Conservation (phyloP, 2,888 invertebrate species). For the Pristionchus japonicus region DNA sequence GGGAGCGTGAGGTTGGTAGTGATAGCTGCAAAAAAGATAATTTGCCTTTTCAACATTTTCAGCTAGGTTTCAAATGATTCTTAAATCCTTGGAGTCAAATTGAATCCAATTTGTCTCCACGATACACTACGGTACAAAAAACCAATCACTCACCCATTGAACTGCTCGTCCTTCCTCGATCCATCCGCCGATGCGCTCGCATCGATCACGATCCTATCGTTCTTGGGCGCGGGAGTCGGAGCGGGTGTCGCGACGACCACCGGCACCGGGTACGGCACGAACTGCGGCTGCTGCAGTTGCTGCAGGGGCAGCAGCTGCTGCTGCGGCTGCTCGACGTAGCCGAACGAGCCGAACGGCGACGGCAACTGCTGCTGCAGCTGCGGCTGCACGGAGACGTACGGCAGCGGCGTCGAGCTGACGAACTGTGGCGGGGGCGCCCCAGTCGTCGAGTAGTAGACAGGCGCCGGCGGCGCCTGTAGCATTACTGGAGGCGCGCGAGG, state of each 20-base stretch:
- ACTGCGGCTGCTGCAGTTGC: conserved; percentile 29
- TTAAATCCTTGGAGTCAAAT: neutral
- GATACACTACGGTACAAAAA: neutral
- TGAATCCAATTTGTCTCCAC: neutral
- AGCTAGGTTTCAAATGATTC: neutral
- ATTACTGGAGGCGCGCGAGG: conserved; percentile 30
- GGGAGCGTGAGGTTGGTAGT: conserved; percentile 18
- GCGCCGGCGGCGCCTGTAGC: neutral
- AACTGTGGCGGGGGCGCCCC: neutral
- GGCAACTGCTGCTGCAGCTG: neutral
- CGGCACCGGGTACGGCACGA: conserved; percentile 37
- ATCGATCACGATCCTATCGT: conserved; percentile 30
- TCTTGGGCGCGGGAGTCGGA: conserved; percentile 2
- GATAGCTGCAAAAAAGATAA: neutral
- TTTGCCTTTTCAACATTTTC: neutral
- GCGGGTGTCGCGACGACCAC: neutral
- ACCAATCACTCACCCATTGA: neutral
- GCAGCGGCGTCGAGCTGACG: neutral
- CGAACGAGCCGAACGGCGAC: conserved; percentile 35
- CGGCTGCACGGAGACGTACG: conserved; percentile 15
- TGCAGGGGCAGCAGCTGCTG: neutral
- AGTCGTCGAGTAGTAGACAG: neutral
- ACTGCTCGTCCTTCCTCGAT: conserved; percentile 3
- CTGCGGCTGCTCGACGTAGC: conserved; percentile 24
- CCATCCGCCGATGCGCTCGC: conserved; percentile 30